Evolutionary conservation across 2,888 invertebrate species (phyloP).

Genomic region (Archips crataeganus): DNA sequence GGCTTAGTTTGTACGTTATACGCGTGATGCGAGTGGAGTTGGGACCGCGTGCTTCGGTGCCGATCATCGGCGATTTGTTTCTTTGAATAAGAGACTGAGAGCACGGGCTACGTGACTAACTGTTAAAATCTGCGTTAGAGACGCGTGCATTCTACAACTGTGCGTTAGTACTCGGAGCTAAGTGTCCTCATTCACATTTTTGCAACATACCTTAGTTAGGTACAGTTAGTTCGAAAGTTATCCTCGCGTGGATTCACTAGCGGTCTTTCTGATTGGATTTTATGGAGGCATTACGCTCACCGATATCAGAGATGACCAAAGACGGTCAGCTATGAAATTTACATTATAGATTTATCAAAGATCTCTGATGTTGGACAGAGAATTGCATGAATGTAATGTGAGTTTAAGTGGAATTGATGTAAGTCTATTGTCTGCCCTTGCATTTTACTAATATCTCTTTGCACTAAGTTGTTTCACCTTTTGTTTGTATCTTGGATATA

Average conservation of each 20-base stretch:
- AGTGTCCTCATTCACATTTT: conserved; percentile 33
- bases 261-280: not conserved
- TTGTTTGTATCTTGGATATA: too few relatives aligned
- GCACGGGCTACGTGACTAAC: conserved; percentile 29
- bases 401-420: not conserved
- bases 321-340: not conserved
- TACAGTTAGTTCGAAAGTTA: conserved; percentile 11
- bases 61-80: conserved; percentile 29
- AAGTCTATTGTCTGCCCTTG: not conserved
- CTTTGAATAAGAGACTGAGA: conserved; percentile 19
- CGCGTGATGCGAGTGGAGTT: conserved; percentile 26
- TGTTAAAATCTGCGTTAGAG: conserved; percentile 35
- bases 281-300: not conserved
- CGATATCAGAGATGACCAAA: not conserved
- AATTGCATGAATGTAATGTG: not conserved
- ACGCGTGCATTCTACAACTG: conserved; percentile 27
- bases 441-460: not conserved
- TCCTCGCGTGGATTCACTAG: not conserved
- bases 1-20: conserved; percentile 11
- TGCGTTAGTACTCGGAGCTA: conserved; percentile 8
- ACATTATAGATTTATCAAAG: not conserved
- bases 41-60: conserved; percentile 33
- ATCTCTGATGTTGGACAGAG: too few relatives aligned
- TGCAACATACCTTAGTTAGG: conserved; percentile 7
- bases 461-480: too few relatives aligned